A percentile compares a stretch with the other conserved stretches of the same genome.
These are phyloP conservation scores for Drosophila ironensis DNA, from an alignment of 1,140 invertebrate genomes.

Conservation along the genomic window DNA sequence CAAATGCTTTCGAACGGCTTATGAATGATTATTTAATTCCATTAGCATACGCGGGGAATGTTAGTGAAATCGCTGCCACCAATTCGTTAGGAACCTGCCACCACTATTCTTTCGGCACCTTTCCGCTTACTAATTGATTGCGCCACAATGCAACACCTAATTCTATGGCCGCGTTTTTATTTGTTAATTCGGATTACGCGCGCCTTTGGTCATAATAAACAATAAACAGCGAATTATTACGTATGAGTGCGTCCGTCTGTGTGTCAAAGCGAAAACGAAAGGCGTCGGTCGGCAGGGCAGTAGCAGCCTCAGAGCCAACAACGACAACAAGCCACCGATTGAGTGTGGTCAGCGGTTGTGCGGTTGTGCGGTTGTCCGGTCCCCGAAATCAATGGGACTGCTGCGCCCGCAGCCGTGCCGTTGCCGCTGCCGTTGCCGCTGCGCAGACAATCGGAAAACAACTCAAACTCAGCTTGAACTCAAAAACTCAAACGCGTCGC, in stretches of 20 bases:
- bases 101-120: too few species aligned
- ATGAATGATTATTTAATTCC: too few species aligned
- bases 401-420: constrained; percentile 4
- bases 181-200: constrained; percentile 35
- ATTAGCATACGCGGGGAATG: too few species aligned
- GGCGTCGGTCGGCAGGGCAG: constrained; percentile 20
- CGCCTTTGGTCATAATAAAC: constrained; percentile 54
- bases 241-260: constrained; percentile 39
- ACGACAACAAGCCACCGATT: constrained; percentile 23
- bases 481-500: constrained; percentile 28
- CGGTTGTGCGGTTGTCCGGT: constrained; percentile 8
- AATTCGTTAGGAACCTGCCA: too few species aligned
- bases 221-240: constrained; percentile 70
- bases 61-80: too few species aligned
- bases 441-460: constrained; percentile 19
- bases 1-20: too few species aligned
- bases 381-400: constrained; percentile 18
- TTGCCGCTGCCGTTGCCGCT: constrained; percentile 26
- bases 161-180: constrained; percentile 25
- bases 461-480: constrained; percentile 36
- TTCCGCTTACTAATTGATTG: constrained; percentile 3
- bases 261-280: constrained; percentile 64
- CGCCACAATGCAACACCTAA: constrained; percentile 17
- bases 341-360: constrained; percentile 33
- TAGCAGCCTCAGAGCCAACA: not conserved